These are phyloP conservation scores for Orycteropus afer DNA, from an alignment of 2,113 vertebrate species.

Conservation along the genomic window DNA sequence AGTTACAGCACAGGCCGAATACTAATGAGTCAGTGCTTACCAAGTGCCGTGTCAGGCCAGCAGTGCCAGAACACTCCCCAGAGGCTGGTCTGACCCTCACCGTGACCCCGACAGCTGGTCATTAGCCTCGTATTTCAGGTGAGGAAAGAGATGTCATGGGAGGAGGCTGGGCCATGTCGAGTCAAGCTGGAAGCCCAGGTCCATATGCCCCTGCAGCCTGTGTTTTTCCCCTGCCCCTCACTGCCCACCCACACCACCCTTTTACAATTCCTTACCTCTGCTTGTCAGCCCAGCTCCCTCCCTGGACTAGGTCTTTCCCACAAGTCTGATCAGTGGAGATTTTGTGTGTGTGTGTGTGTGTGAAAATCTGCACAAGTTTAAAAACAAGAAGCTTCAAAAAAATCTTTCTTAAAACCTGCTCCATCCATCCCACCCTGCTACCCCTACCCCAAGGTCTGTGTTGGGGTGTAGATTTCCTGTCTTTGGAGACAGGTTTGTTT, in stretches of 20 bases:
- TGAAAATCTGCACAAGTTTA: neutral
- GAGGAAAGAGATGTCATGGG: neutral
- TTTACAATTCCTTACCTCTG: neutral
- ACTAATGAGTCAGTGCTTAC: neutral
- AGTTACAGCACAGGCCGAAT: neutral
- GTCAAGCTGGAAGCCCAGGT: neutral
- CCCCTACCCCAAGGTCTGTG: neutral
- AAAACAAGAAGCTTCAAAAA: neutral
- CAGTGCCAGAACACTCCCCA: neutral
- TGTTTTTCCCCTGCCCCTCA: neutral
- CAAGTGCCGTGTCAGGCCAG: accelerated
- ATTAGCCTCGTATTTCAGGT: neutral
- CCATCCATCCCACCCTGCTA: too few species aligned
- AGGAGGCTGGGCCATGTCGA: neutral
- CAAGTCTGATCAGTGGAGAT: neutral
- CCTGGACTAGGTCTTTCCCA: neutral
- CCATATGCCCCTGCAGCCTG: neutral
- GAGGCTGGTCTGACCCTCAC: too few species aligned
- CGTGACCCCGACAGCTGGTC: too few species aligned
- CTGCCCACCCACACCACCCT: neutral
- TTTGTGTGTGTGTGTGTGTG: too few species aligned
- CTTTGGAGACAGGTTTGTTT: neutral
- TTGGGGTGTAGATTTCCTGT: neutral
- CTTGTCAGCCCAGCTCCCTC: accelerated
- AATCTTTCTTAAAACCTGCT: neutral